These are phyloP conservation scores for Trimorus sp. DNA, from an alignment of 2,888 invertebrate genomes.

Conservation along the genomic window DNA sequence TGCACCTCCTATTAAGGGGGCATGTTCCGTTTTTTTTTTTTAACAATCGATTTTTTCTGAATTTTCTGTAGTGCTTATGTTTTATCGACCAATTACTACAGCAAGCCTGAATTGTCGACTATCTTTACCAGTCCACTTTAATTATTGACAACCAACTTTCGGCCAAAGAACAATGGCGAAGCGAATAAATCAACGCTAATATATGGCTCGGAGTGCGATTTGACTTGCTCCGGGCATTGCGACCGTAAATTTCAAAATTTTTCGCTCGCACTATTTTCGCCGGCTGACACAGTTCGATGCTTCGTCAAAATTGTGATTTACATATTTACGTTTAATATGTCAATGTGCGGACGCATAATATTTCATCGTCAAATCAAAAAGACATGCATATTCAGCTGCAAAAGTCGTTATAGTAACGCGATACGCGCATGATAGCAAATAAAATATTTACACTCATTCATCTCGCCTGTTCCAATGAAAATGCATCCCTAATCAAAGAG, in stretches of 20 bases:
- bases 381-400: slow-evolving; percentile 21
- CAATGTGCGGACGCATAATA: slow-evolving; percentile 14
- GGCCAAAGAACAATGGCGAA: slow-evolving; percentile 3
- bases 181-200: slow-evolving; percentile 23
- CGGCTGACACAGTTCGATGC: background rate
- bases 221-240: background rate
- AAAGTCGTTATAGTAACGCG: slow-evolving; percentile 8
- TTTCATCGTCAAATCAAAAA: slow-evolving; percentile 20
- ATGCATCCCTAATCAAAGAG: too few relatives aligned
- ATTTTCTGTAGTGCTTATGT: too few relatives aligned
- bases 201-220: slow-evolving; percentile 13
- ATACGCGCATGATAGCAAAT: background rate
- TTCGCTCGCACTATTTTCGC: background rate
- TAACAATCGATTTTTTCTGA: too few relatives aligned
- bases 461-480: too few relatives aligned
- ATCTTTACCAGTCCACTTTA: slow-evolving; percentile 3
- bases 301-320: slow-evolving; percentile 9
- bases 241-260: slow-evolving; percentile 17
- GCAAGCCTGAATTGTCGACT: too few relatives aligned
- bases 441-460: too few relatives aligned
- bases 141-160: slow-evolving; percentile 8
- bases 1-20: too few relatives aligned
- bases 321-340: slow-evolving; percentile 19
- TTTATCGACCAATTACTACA: too few relatives aligned
- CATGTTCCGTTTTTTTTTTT: too few relatives aligned